These are phyloP conservation scores for Tretioscincus oriximinensis DNA, from an alignment of 2,113 vertebrate species.

Conservation along the genomic window DNA sequence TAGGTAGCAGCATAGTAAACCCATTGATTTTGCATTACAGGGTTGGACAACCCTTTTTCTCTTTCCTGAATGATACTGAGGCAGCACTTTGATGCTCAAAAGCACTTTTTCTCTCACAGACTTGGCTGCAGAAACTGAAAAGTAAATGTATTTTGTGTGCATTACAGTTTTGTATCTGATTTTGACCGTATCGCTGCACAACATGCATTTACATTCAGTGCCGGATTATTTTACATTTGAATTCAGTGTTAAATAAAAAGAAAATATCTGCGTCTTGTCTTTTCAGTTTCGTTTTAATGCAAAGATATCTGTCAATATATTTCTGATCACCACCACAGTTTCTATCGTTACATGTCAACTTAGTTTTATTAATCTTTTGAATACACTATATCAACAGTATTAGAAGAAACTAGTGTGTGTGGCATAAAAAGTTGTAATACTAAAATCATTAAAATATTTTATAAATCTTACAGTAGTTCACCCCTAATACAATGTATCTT, in stretches of 20 bases:
- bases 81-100: not conserved
- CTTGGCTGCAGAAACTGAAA: not conserved
- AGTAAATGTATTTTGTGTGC: not conserved
- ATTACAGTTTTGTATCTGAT: not conserved
- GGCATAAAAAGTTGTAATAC: too few species aligned
- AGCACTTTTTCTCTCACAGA: not conserved
- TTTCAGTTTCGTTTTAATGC: not conserved
- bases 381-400: too few species aligned
- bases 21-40: not conserved
- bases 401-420: too few species aligned
- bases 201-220: too few species aligned
- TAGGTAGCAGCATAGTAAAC: not conserved
- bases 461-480: too few species aligned
- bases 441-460: too few species aligned
- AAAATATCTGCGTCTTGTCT: not conserved
- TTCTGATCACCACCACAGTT: not conserved
- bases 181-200: too few species aligned
- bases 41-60: not conserved
- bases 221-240: too few species aligned
- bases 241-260: too few species aligned
- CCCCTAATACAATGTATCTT: too few species aligned
- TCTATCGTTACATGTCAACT: not conserved
- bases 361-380: too few species aligned
- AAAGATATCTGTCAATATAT: not conserved
- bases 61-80: not conserved